phyloP scores from a whole-genome alignment of 2,797 vertebrate species.

The Benthosema pterotum region DNA sequence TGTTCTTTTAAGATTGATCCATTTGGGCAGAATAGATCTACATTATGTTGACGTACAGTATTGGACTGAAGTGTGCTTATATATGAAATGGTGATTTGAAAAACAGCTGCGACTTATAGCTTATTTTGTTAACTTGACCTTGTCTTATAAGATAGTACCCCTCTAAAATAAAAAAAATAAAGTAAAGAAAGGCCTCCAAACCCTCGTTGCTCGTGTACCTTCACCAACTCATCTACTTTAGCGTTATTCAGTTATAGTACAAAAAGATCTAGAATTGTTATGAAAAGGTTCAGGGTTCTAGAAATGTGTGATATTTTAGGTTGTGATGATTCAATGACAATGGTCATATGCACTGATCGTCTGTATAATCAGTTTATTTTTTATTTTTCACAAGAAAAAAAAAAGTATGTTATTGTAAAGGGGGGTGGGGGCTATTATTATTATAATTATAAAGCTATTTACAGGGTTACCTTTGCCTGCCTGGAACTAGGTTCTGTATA shows the following conservation, averaged over 20 bases:
- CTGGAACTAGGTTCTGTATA: conserved; percentile 65
- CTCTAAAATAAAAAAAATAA: not conserved
- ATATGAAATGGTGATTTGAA: conserved; percentile 37
- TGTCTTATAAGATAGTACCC: conserved; percentile 35
- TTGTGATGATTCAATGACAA: conserved; percentile 58
- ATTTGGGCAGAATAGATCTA: conserved; percentile 23
- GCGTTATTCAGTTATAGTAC: conserved; percentile 51
- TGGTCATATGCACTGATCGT: conserved; percentile 74
- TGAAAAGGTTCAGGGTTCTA: conserved; percentile 60
- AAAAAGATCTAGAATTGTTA: conserved; percentile 62
- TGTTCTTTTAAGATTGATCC: conserved; percentile 38
- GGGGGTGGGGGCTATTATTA: too few species aligned
- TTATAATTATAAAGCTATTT: conserved; percentile 69
- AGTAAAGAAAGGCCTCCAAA: conserved; percentile 18
- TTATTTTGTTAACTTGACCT: conserved; percentile 49
- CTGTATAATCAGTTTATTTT: conserved; percentile 64
- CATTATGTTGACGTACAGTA: conserved; percentile 41
- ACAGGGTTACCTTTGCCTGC: conserved; percentile 71
- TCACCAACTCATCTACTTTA: conserved; percentile 40
- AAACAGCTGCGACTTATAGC: conserved; percentile 40
- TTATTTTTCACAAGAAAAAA: conserved; percentile 28
- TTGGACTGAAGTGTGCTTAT: conserved; percentile 52
- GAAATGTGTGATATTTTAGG: conserved; percentile 50
- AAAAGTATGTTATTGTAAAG: conserved; percentile 55
- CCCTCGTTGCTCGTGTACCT: conserved; percentile 39